These are phyloP conservation scores for Trichosurus vulpecula DNA, from an alignment of 2,797 vertebrate genomes.

Conservation along the genomic window DNA sequence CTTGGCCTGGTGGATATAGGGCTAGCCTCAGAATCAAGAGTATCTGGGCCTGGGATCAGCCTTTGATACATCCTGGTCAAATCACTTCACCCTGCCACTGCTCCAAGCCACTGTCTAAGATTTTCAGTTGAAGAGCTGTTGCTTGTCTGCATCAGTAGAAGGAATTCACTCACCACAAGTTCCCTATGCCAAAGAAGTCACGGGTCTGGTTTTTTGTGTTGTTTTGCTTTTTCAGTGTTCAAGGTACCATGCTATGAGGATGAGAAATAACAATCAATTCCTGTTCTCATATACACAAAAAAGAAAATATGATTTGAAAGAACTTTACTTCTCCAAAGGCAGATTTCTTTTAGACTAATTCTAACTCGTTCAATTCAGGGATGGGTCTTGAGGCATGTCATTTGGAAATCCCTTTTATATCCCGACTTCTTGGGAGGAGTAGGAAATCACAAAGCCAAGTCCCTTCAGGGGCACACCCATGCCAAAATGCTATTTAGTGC, in stretches of 20 bases:
- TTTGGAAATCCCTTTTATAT: not conserved
- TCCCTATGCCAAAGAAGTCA: not conserved
- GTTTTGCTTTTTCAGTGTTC: not conserved
- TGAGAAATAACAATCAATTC: not conserved
- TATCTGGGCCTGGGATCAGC: not conserved
- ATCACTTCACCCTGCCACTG: not conserved
- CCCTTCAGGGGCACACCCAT: not conserved
- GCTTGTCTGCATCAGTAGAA: not conserved
- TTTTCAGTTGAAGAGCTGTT: not conserved
- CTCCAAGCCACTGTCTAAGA: not conserved
- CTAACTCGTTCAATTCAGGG: not conserved
- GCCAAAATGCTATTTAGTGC: not conserved
- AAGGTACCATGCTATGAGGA: not conserved
- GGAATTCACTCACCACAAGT: not conserved
- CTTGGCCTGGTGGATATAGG: not conserved
- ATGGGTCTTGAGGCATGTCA: not conserved
- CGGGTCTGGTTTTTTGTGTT: not conserved
- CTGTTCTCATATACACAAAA: not conserved
- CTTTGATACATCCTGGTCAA: not conserved
- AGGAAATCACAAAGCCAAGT: not conserved
- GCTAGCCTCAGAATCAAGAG: not conserved
- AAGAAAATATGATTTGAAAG: not conserved
- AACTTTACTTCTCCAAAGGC: not conserved
- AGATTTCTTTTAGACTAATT: not conserved
- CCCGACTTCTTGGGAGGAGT: not conserved